phyloP scores from a whole-genome alignment of 2,113 vertebrate species.

The Ahaetulla prasina region DNA sequence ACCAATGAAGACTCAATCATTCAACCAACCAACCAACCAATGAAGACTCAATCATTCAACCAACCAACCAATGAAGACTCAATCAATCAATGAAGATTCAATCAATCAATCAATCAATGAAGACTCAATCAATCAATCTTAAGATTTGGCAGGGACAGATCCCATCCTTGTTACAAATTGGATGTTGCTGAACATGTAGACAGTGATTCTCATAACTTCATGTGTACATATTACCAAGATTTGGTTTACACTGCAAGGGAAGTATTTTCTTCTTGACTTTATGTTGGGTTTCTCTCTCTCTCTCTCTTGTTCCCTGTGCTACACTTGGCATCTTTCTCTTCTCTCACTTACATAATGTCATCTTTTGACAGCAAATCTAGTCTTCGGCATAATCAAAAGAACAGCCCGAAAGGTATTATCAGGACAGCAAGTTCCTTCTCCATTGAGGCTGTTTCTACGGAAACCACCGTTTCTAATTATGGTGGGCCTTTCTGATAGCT shows the following conservation, averaged over 20 bases:
- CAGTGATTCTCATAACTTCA: neutral
- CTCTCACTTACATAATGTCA: neutral
- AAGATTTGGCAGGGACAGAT: neutral
- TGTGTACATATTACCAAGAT: neutral
- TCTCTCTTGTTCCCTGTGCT: neutral
- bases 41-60: too few species aligned
- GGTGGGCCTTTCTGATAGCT: neutral
- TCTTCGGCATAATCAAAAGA: neutral
- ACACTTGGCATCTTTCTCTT: neutral
- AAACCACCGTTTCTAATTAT: conserved; percentile 25
- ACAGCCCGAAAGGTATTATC: neutral
- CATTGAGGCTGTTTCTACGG: conserved; percentile 4
- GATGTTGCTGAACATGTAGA: neutral
- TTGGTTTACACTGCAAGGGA: neutral
- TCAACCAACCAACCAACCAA: too few species aligned
- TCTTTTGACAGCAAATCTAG: conserved; percentile 1
- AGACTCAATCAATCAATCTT: too few species aligned
- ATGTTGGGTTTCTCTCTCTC: neutral
- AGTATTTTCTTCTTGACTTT: neutral
- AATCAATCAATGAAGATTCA: too few species aligned
- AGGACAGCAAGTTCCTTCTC: neutral
- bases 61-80: too few species aligned
- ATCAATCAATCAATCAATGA: too few species aligned
- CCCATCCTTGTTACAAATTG: neutral
- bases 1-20: neutral